Conservation (phyloP, 2,888 invertebrate genomes). For the Drosophila putrida region DNA sequence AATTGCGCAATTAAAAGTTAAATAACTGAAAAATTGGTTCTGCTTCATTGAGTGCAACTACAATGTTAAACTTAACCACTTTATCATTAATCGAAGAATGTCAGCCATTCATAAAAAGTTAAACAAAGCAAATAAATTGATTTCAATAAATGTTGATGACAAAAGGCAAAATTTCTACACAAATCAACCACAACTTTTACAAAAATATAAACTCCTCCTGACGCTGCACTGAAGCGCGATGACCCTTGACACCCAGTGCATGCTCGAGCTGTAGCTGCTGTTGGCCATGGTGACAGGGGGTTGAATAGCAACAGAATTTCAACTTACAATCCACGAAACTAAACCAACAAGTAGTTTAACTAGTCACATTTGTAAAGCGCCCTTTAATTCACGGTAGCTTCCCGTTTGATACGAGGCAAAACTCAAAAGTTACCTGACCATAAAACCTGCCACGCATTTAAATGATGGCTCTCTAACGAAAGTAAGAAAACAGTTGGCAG, state of each 20-base stretch:
- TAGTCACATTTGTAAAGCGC: slow-evolving; percentile 10
- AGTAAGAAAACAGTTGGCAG: slow-evolving; percentile 53
- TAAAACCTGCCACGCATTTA: slow-evolving; percentile 74
- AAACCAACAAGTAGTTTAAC: slow-evolving; percentile 52
- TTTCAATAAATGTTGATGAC: slow-evolving; percentile 29
- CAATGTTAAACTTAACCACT: slow-evolving; percentile 16
- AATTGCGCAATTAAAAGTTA: slow-evolving; percentile 4
- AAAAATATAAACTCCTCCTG: slow-evolving; percentile 18
- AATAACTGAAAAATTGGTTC: not conserved
- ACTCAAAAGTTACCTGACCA: slow-evolving; percentile 65
- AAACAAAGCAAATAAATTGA: slow-evolving; percentile 37
- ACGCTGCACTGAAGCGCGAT: slow-evolving; percentile 43
- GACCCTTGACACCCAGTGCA: slow-evolving; percentile 69
- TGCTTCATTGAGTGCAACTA: slow-evolving; percentile 23
- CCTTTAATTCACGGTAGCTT: slow-evolving; percentile 34
- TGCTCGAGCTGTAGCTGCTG: slow-evolving; percentile 2
- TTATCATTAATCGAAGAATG: slow-evolving; percentile 5
- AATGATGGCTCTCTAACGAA: slow-evolving; percentile 54
- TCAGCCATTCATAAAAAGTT: slow-evolving; percentile 13
- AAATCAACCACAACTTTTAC: slow-evolving; percentile 10
- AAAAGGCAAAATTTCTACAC: slow-evolving; percentile 37
- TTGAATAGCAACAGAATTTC: slow-evolving; percentile 1
- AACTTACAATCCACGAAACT: slow-evolving; percentile 23
- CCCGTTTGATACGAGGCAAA: slow-evolving; percentile 23
- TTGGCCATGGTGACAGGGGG: slow-evolving; percentile 6